Evolutionary conservation across 2,797 vertebrate genomes (phyloP).

Genomic region (Rachycentron canadum): DNA sequence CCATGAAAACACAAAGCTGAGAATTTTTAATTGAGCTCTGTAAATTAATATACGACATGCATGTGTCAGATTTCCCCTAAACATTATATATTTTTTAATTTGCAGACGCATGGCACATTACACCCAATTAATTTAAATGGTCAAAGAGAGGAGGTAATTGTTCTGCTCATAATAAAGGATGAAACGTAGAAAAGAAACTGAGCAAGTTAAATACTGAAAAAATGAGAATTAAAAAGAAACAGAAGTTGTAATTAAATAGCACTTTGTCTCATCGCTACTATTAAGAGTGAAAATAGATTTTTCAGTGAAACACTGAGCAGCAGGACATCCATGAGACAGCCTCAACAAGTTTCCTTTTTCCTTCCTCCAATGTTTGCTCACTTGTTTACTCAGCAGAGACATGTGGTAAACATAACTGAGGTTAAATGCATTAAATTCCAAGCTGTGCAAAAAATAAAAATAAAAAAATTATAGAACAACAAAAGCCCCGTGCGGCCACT

Average conservation of each 20-base stretch:
- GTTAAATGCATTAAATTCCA: background rate
- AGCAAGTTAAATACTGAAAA: background rate
- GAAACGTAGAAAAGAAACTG: background rate
- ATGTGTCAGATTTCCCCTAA: constrained; percentile 28
- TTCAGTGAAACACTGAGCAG: background rate
- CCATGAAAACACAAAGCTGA: constrained; percentile 20
- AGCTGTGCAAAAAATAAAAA: constrained; percentile 30
- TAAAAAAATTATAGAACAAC: constrained; percentile 8
- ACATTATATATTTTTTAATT: constrained; percentile 25
- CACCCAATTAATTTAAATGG: constrained; percentile 36
- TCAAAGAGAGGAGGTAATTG: constrained; percentile 2
- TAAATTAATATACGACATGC: constrained; percentile 51
- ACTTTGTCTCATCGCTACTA: constrained; percentile 28
- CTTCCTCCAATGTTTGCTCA: constrained; percentile 12
- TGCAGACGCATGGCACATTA: constrained; percentile 9
- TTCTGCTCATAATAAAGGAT: constrained; percentile 25
- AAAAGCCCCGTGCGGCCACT: constrained; percentile 12
- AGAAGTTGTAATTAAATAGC: background rate
- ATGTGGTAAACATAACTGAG: constrained; percentile 15
- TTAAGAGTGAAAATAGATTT: constrained; percentile 21
- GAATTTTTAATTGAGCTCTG: constrained; percentile 44
- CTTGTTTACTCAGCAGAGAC: constrained; percentile 19
- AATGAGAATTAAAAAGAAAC: background rate
- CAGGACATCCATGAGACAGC: background rate
- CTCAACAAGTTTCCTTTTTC: background rate